Percentiles rank a stretch among this genome's conserved stretches.
Conservation (phyloP, 2,797 vertebrate genomes). For the Rhincodon typus region DNA sequence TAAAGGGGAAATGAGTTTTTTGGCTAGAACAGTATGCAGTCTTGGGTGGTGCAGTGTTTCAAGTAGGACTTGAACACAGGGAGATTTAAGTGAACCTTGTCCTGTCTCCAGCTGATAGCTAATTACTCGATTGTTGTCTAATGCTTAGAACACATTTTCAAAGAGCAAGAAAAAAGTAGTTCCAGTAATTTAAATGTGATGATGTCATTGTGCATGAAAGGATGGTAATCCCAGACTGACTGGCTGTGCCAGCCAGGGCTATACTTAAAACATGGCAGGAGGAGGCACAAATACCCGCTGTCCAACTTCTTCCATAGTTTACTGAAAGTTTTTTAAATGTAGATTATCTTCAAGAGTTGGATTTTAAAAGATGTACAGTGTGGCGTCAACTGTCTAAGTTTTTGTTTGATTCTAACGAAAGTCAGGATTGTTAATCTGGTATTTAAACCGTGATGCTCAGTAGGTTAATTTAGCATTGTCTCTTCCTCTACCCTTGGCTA, state of each 20-base stretch:
- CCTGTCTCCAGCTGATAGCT: constrained; percentile 30
- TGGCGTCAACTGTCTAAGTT: background rate
- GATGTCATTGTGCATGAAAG: constrained; percentile 32
- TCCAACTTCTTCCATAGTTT: background rate
- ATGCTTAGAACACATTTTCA: constrained; percentile 32
- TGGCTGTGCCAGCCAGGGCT: constrained; percentile 27
- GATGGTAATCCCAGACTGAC: constrained; percentile 32
- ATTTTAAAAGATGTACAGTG: background rate
- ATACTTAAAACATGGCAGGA: constrained; percentile 32
- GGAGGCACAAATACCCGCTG: background rate
- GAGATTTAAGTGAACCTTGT: constrained; percentile 29
- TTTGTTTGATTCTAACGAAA: background rate
- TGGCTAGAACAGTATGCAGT: background rate
- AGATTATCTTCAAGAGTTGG: no score
- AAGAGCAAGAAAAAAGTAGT: constrained; percentile 35
- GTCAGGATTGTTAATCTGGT: background rate
- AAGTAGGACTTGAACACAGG: background rate
- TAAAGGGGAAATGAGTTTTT: background rate
- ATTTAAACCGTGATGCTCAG: background rate
- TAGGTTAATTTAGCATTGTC: background rate
- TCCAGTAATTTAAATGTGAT: constrained; percentile 35
- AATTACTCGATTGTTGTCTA: constrained; percentile 31
- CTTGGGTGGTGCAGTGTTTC: background rate
- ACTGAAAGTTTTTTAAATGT: background rate
- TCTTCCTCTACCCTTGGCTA: background rate